Evolutionary conservation across 2,888 invertebrate genomes (phyloP).

Genomic region (Conus canariensis): DNA sequence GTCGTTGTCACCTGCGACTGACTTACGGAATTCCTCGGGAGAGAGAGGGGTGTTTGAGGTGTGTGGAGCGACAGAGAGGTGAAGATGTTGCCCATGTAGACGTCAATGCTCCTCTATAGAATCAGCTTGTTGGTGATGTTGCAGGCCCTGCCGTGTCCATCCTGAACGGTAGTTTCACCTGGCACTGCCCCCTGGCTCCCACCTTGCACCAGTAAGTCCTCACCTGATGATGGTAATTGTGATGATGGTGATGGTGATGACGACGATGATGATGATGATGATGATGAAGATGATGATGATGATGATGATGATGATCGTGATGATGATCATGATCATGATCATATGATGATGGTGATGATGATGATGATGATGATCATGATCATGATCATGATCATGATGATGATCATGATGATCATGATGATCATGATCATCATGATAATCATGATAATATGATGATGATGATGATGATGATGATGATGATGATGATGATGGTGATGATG

Average conservation of each 20-base stretch:
- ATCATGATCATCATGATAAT: no score
- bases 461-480: background rate
- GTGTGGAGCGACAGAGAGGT: no score
- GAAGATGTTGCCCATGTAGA: no score
- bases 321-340: background rate
- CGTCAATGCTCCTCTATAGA: no score
- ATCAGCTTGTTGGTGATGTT: background rate
- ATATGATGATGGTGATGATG: background rate
- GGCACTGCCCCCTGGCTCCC: constrained; percentile 22
- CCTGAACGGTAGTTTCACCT: constrained; percentile 44
- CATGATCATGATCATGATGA: background rate
- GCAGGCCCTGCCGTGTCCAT: constrained; percentile 44
- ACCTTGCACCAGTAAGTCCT: background rate
- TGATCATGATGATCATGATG: background rate
- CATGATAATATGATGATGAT: background rate
- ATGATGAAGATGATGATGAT: constrained; percentile 10
- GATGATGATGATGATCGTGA: background rate
- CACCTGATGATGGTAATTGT: background rate
- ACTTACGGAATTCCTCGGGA: no score
- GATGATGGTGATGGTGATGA: constrained; percentile 27
- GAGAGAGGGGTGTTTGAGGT: no score
- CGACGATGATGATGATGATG: constrained; percentile 4
- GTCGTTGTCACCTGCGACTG: no score
- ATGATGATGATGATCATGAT: constrained; percentile 10
- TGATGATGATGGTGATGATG: constrained; percentile 28